Base-by-base conservation (phyloP, 2,797 vertebrate species). In the Notoglanidium macrostoma region DNA sequence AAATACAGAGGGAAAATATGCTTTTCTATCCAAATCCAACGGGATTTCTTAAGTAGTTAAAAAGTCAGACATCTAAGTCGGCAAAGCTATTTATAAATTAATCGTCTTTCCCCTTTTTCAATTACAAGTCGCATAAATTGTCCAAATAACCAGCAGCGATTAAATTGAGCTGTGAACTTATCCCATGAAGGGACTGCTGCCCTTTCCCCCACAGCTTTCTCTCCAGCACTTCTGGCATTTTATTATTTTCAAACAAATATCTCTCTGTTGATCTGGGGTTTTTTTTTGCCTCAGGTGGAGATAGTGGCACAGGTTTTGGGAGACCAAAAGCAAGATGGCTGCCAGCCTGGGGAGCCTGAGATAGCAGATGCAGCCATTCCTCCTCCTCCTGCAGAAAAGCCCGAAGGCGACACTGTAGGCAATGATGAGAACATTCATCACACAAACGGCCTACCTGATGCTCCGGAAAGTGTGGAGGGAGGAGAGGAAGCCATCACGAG, bases 251-350 rank as follows among this genome's bases (percentile, higher is more conserved):
- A 82, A 81, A 23, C 76, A 26, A 61, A 59, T 32, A 61, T 70
- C 21, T 84, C 84, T 73, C 77, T n/a, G 32, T 84, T 17, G 9
- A 85, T 70, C 76, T 70, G 40, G 40, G 40, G 72, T 35, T 68
- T 3, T 14, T 88, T 82, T 91, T 29, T 78, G 77, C 84, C 81
- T 59, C 85, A 96, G 95, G 90, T 96, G 90, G 92, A 93, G 89
- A 26, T 77, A 51, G 92, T 92, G 81, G 74, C 19, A n/a, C 0
- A 40, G 23, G 51, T 57, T 59, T 1, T 65, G 17, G 86, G 82
- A 89, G 91, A 67, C 73, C 83, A 88, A 63, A 82, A 86, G 54
- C 65, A 84, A 85, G 87, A 85, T 49, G 73, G 32, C 0, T 2
- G 0, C 44, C 85, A 67, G 61, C 46, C 74, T 35, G 74, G 9